Conservation (phyloP, 2,113 vertebrate species). For the Galeopterus variegatus region DNA sequence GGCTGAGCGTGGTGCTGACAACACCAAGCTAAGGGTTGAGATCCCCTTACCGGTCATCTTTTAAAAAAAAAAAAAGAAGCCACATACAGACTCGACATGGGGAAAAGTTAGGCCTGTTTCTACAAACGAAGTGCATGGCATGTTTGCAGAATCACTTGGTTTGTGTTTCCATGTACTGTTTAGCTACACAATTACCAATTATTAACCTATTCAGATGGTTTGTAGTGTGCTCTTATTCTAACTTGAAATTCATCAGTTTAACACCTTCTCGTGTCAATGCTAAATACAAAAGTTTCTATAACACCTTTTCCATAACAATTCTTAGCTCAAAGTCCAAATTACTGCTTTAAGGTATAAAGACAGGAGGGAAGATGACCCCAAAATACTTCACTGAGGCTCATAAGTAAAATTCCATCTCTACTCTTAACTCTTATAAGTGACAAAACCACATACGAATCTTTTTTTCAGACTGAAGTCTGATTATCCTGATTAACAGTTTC, state of each 20-base stretch:
- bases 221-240: constrained; percentile 45
- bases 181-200: not conserved
- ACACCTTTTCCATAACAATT: not conserved
- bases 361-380: not conserved
- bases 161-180: not conserved
- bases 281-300: constrained; percentile 57
- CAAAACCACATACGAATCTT: not conserved
- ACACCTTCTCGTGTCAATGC: not conserved
- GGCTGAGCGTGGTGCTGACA: too few species aligned
- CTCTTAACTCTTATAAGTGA: not conserved
- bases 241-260: constrained; percentile 61
- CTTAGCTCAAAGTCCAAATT: not conserved
- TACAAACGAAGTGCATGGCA: constrained; percentile 8
- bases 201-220: constrained; percentile 30
- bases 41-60: too few species aligned
- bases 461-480: constrained; percentile 45
- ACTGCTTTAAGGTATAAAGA: constrained; percentile 4
- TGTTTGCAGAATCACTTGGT: constrained; percentile 36
- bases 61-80: too few species aligned
- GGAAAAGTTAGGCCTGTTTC: not conserved
- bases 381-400: not conserved
- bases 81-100: not conserved
- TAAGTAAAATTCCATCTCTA: not conserved
- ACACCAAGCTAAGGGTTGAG: too few species aligned
- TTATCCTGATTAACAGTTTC: constrained; percentile 10